Evolutionary conservation across 1,140 invertebrate genomes (phyloP).

Genomic region (Ditylenchus dipsaci): DNA sequence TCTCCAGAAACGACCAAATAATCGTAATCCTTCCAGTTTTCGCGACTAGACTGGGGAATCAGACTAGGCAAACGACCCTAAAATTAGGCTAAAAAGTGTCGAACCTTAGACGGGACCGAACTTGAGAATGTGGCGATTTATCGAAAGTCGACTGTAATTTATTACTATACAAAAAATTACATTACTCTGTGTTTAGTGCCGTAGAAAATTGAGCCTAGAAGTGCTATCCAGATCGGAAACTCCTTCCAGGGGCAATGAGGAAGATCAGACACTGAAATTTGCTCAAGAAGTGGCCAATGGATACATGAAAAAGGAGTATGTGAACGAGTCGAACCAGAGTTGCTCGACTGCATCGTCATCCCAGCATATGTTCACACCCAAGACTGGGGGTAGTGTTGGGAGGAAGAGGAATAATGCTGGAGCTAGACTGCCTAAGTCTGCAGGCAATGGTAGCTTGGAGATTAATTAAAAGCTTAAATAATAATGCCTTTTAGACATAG

Average conservation of each 20-base stretch:
- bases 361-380: not conserved
- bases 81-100: no score
- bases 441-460: not conserved
- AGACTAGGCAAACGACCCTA: no score
- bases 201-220: conserved; percentile 5
- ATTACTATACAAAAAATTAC: not conserved
- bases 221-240: not conserved
- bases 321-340: not conserved
- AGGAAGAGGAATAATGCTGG: conserved; percentile 2
- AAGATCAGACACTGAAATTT: not conserved
- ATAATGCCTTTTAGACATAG: not conserved
- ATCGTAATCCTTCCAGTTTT: no score
- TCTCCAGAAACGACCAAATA: no score
- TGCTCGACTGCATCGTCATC: not conserved
- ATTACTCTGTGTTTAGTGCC: not conserved
- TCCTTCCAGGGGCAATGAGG: not conserved
- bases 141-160: no score
- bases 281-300: not conserved
- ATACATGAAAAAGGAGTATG: not conserved
- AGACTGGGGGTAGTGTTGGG: not conserved
- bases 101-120: no score
- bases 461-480: not conserved
- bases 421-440: not conserved
- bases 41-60: no score
- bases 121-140: no score